These are phyloP conservation scores for Meleagris gallopavo DNA, from an alignment of 2,113 vertebrate species.

Conservation along the genomic window DNA sequence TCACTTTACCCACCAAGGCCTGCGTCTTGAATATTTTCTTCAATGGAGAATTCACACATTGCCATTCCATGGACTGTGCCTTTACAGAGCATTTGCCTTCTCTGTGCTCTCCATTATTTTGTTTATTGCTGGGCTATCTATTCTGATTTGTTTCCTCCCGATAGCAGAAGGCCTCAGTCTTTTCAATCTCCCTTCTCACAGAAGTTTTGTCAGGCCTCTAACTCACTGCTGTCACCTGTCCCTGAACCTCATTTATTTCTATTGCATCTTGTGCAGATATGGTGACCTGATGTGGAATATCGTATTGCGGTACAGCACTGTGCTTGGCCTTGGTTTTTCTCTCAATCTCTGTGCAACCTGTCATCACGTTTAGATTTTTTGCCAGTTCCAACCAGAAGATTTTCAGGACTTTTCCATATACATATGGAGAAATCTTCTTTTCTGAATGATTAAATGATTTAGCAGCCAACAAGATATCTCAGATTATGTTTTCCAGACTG, in stretches of 20 bases:
- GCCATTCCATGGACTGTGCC: neutral
- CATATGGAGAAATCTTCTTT: neutral
- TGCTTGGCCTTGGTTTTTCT: neutral
- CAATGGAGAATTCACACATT: neutral
- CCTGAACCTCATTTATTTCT: constrained; percentile 20
- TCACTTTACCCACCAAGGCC: neutral
- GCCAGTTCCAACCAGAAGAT: neutral
- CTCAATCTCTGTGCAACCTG: neutral
- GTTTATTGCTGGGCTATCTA: neutral
- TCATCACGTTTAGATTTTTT: neutral
- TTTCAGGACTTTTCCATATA: neutral
- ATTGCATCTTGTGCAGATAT: neutral
- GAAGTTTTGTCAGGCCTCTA: neutral
- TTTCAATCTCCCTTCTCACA: constrained; percentile 3
- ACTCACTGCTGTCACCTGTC: constrained; percentile 1
- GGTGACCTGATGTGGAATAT: neutral
- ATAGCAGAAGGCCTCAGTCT: neutral
- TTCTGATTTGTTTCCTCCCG: neutral
- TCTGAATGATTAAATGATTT: neutral
- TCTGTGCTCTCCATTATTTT: neutral
- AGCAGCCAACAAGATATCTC: neutral
- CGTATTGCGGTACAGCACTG: neutral
- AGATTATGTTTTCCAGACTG: neutral
- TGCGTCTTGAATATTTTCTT: neutral
- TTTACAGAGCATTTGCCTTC: neutral